Percentiles rank a stretch among this genome's conserved stretches.
Evolutionary conservation across 1,140 invertebrate species (phyloP).

Genomic region (Monochamus saltuarius): DNA sequence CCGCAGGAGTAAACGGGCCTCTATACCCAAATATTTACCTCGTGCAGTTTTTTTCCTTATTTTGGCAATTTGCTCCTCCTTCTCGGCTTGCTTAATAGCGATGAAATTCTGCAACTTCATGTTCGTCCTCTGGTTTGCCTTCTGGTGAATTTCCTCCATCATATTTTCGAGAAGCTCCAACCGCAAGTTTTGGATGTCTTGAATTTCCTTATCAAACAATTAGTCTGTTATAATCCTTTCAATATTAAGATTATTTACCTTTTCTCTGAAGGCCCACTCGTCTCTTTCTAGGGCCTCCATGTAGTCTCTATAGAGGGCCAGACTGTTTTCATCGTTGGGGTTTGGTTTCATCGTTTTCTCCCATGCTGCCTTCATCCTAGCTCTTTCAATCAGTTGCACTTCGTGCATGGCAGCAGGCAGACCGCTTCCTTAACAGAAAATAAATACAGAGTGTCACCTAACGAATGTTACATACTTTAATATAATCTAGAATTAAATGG

Average conservation of each 20-base stretch:
- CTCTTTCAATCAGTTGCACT: slow-evolving; percentile 63
- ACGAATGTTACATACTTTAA: too few species aligned
- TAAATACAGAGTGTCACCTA: too few species aligned
- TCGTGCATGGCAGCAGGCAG: slow-evolving; percentile 65
- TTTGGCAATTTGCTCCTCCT: slow-evolving; percentile 51
- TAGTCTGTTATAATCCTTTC: background rate
- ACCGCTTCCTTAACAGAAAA: slow-evolving; percentile 47
- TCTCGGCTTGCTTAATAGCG: slow-evolving; percentile 51
- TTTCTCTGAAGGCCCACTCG: slow-evolving; percentile 67
- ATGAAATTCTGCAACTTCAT: slow-evolving; percentile 54
- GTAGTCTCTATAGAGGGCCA: slow-evolving; percentile 57
- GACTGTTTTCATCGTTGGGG: slow-evolving; percentile 47
- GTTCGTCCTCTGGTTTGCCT: slow-evolving; percentile 48
- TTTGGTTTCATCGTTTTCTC: slow-evolving; percentile 53
- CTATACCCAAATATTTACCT: slow-evolving; percentile 41
- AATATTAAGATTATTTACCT: slow-evolving; percentile 45
- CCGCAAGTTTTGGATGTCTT: slow-evolving; percentile 60
- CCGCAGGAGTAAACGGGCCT: background rate
- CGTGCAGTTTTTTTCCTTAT: slow-evolving; percentile 52
- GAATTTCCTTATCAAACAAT: slow-evolving; percentile 57
- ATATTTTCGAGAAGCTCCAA: slow-evolving; percentile 56
- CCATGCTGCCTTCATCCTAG: slow-evolving; percentile 60
- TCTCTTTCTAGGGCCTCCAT: slow-evolving; percentile 64
- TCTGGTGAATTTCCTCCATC: slow-evolving; percentile 46
- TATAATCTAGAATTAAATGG: too few species aligned